Evolutionary conservation across 2,113 vertebrate genomes (phyloP), one percentile per base, ranked within the genome.

Genomic region (Macquaria australasica): DNA sequence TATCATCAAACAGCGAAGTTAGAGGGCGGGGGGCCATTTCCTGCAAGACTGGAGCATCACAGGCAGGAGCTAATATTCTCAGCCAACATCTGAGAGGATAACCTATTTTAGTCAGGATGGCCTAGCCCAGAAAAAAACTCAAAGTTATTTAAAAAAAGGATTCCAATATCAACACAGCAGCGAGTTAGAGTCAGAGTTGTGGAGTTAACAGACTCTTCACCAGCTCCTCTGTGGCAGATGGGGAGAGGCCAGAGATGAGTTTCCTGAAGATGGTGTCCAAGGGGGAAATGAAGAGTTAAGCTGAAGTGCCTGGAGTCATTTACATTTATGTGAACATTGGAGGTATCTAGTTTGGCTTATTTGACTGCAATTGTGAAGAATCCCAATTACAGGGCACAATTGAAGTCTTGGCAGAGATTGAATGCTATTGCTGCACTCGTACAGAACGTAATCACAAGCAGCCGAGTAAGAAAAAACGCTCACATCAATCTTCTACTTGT

Each of bases 1-100:
- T 77, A n/a, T 66, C 25, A 58, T 82, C 73, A 81, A 85, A 85
- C 69, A 43, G 60, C 73, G n/a, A 74, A 15, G 69, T 70, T 43
- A 28, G 39, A 50, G 69, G 50, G 41, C 4, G 8, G 50, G n/a
- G n/a, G 11, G 67, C 5, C 51, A 37, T 76, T 80, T 72, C 72
- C 60, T 62, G 63, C 66, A 79, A 79, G 23, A 76, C 28, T n/a
- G 31, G 21, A 56, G 60, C 73, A 68, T 77, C 72, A 77, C 60
- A 59, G 68, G 28, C 66, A 53, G 77, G 41, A 79, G 41, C 70
- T 68, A 67, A 79, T 73, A 84, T 73, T 62, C 67, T 77, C 56
- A 56, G 84, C 74, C 60, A 72, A 87, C 71, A 77, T 83, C 74
- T 75, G 75, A 80, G 73, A 84, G 70, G 70, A 48, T 70, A 64